These are phyloP conservation scores for Entelurus aequoreus DNA, from an alignment of 2,113 vertebrate genomes.

Conservation along the genomic window DNA sequence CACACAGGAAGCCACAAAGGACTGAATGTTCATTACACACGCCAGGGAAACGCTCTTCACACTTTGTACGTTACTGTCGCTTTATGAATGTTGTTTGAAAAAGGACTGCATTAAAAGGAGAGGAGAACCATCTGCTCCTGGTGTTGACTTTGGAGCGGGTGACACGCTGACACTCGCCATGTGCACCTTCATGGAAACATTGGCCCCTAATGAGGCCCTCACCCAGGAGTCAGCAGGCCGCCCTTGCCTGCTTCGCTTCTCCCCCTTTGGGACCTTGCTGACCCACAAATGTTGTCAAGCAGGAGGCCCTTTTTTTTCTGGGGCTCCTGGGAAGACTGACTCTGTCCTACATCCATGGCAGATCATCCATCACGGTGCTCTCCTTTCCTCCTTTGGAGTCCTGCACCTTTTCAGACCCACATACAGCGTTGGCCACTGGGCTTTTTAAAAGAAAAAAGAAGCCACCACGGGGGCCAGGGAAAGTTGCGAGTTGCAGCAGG, in stretches of 20 bases:
- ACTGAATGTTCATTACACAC: no score
- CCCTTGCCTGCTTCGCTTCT: conserved; percentile 52
- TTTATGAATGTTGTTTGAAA: no score
- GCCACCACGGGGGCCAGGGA: no score
- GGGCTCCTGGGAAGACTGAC: conserved; percentile 56
- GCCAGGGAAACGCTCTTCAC: no score
- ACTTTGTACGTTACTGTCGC: no score
- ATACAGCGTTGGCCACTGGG: no score
- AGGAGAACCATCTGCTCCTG: no score
- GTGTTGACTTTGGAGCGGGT: conserved; percentile 15
- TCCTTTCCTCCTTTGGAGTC: conserved; percentile 23
- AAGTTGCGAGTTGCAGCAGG: no score
- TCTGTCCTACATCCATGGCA: conserved; percentile 60
- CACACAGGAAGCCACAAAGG: no score
- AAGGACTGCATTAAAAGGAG: no score
- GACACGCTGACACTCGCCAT: not conserved
- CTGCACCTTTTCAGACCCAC: not conserved
- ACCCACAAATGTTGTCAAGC: conserved; percentile 62
- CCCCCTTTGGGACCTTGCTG: conserved; percentile 51
- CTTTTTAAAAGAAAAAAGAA: no score
- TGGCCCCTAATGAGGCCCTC: not conserved
- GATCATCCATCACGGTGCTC: conserved; percentile 55
- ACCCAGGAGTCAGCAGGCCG: conserved; percentile 10
- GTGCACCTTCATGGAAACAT: not conserved
- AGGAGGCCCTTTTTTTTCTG: conserved; percentile 63